phyloP scores from a whole-genome alignment of 2,888 invertebrate species.

The Brachyopa scutellaris region DNA sequence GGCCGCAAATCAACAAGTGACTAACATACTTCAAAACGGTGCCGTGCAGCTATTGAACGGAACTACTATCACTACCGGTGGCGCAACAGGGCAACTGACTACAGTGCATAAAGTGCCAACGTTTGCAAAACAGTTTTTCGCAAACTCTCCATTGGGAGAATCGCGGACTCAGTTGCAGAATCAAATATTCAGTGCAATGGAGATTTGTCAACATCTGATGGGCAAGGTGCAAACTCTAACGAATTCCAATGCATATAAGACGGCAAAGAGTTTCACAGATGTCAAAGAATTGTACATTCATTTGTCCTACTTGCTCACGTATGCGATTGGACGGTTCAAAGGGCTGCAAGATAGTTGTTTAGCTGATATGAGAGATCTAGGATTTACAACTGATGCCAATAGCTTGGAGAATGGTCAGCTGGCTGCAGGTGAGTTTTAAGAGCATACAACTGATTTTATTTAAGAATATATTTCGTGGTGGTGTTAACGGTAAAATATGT shows the following conservation, averaged over 20 bases:
- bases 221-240: constrained; percentile 81
- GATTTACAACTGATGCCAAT: constrained; percentile 80
- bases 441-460: neutral
- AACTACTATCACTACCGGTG: constrained; percentile 20
- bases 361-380: constrained; percentile 80
- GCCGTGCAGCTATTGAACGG: constrained; percentile 60
- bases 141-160: constrained; percentile 78
- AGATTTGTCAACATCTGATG: constrained; percentile 81
- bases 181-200: constrained; percentile 80
- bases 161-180: constrained; percentile 80
- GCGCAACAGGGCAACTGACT: constrained; percentile 27
- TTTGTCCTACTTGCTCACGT: constrained; percentile 81
- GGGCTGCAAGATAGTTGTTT: constrained; percentile 81
- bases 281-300: constrained; percentile 81
- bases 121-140: constrained; percentile 77
- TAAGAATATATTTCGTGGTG: neutral
- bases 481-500: constrained; percentile 9
- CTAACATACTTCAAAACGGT: constrained; percentile 61
- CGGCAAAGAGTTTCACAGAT: constrained; percentile 79
- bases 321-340: constrained; percentile 81
- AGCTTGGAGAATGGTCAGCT: constrained; percentile 80
- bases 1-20: constrained; percentile 25
- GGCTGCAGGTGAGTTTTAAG: constrained; percentile 78
- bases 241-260: constrained; percentile 81
- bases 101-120: constrained; percentile 74